phyloP scores from a whole-genome alignment of 2,113 vertebrate species.

The Shinisaurus crocodilurus region DNA sequence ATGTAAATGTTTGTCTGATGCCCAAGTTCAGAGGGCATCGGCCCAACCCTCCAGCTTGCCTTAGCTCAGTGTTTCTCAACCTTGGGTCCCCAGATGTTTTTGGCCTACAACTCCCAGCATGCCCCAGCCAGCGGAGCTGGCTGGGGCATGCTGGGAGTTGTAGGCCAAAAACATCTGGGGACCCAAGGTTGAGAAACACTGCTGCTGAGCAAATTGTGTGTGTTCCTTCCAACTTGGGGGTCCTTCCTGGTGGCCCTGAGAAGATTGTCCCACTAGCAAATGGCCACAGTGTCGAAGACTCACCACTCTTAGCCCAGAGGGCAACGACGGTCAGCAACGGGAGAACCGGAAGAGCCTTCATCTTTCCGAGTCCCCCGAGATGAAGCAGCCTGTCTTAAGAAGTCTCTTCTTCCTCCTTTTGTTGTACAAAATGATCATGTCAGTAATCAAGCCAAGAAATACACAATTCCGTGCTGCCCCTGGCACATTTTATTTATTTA shows the following conservation, averaged over 20 bases:
- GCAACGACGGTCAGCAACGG: slow-evolving; percentile 44
- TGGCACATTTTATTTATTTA: not conserved
- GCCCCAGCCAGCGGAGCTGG: no score
- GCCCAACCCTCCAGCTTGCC: not conserved
- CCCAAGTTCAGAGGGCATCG: not conserved
- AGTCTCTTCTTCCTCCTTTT: not conserved
- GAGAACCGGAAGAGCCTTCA: slow-evolving; percentile 39
- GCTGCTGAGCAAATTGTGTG: no score
- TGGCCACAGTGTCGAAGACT: not conserved
- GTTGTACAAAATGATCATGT: not conserved
- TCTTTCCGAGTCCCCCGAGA: slow-evolving; percentile 27
- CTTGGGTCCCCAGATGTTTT: no score
- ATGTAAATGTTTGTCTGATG: not conserved
- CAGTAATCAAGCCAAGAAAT: not conserved
- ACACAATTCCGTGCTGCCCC: no score
- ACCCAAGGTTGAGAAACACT: no score
- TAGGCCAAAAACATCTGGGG: no score
- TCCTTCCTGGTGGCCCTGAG: not conserved
- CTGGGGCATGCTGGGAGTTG: no score
- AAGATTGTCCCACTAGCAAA: not conserved
- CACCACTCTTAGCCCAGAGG: slow-evolving; percentile 59
- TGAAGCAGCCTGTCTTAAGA: not conserved
- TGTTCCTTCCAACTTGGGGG: not conserved
- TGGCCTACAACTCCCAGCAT: no score
- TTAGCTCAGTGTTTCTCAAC: no score